Conservation (phyloP, 2,113 vertebrate species). For the Tonatia bakeri region DNA sequence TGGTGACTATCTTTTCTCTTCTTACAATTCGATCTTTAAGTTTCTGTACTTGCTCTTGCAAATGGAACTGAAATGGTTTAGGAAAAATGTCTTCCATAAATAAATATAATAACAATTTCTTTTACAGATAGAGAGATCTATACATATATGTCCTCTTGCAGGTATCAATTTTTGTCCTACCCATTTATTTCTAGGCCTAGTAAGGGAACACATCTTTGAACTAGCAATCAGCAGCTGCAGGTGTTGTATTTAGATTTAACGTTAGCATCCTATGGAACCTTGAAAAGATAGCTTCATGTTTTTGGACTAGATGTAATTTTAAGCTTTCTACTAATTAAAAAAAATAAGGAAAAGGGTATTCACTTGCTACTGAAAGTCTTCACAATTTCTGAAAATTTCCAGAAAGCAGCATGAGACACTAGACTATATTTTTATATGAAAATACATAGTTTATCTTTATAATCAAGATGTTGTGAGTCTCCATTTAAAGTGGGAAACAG, state of each 20-base stretch:
- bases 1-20: constrained; percentile 19
- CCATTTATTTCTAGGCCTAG: constrained; percentile 7
- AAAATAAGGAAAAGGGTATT: background rate
- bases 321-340: background rate
- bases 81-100: background rate
- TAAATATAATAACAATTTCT: constrained; percentile 5
- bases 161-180: background rate
- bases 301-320: background rate
- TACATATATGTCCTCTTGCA: background rate
- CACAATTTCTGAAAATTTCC: constrained; percentile 9
- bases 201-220: background rate
- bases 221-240: background rate
- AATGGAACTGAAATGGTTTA: constrained; percentile 28
- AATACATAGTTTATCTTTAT: constrained; percentile 29
- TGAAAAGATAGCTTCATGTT: background rate
- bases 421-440: background rate
- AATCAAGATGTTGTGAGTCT: background rate
- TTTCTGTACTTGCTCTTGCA: background rate
- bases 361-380: constrained; percentile 1
- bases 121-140: background rate
- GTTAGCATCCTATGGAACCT: background rate
- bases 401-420: background rate
- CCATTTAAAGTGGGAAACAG: constrained; percentile 2
- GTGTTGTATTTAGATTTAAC: background rate
- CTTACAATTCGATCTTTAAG: constrained; percentile 25